Evolutionary conservation across 2,113 vertebrate genomes (phyloP), one percentile per base, ranked within the genome.

Genomic region (Tupaia chinensis): DNA sequence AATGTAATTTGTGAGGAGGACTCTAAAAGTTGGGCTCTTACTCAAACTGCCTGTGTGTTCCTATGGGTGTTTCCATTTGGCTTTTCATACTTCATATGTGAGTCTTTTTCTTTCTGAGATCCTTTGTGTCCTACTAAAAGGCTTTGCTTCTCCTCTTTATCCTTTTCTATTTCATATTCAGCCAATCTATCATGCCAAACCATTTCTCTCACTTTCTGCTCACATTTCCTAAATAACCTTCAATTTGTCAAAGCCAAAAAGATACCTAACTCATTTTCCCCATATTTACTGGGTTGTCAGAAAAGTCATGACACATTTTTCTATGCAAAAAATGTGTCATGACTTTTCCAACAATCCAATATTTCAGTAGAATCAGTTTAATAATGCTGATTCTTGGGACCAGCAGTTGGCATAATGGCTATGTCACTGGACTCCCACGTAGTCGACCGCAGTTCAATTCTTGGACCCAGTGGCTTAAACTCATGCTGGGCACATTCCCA

Each of bases 221-320:
- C 14, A 17, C 14, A 8, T 85, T 84, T n/a, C 27, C 68, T 77
- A 20, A 32, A 19, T 13, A 93, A 79, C 14, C 27, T 87, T 73
- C 10, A 92, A 20, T 86, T 53, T 79, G 44, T 34, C 29, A 90
- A 92, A 95, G 7, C 15, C 25, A 60, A 84, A 83, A 77, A 17
- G 32, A 32, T 20, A 65, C 12, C 22, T 15, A 88, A 82, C 32
- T 73, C 58, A 65, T 53, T 88, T 91, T 74, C 78, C 15, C 60
- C 20, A 73, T 34, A 74, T 29, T 66, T 54, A 66, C 7, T 44
- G 44, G 44, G 44, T 44, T 44, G 5, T 44, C 44, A 44, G 44
- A 44, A 44, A 4, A 44, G 44, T 44, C 44, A 44, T 44, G 44
- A 44, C 44, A 44, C 44, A 44, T 44, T 44, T 44, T 44, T 44